Percentiles rank a stretch among this genome's conserved stretches.
Evolutionary conservation across 2,888 invertebrate species (phyloP).

Genomic region (Athrips mouffetella): DNA sequence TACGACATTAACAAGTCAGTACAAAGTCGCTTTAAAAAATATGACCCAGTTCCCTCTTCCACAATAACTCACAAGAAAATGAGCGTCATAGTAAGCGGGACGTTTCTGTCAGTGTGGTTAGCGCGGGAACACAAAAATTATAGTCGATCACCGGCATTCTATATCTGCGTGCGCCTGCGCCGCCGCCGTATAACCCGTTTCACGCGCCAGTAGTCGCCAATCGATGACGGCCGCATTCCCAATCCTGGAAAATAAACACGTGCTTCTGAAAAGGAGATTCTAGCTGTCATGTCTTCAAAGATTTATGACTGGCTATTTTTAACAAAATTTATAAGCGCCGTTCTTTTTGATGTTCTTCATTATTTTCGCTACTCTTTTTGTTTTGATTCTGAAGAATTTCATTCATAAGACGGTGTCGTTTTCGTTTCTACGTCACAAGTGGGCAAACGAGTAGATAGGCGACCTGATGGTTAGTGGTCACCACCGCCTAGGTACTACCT

Average conservation of each 20-base stretch:
- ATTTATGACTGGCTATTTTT: neutral
- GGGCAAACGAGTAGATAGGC: too few species aligned
- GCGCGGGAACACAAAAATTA: conserved; percentile 71
- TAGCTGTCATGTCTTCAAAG: neutral
- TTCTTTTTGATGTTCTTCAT: neutral
- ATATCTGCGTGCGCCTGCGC: conserved; percentile 58
- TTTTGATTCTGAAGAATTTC: conserved; percentile 1
- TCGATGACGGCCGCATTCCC: conserved; percentile 42
- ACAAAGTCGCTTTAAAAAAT: conserved; percentile 7
- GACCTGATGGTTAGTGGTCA: too few species aligned
- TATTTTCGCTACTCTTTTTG: neutral
- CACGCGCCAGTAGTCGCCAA: conserved; percentile 69
- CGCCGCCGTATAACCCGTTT: conserved; percentile 71
- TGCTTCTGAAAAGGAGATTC: conserved; percentile 5
- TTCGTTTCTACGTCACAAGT: neutral
- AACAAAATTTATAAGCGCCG: neutral
- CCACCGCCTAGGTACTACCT: too few species aligned
- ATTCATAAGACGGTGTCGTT: neutral
- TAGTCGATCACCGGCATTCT: conserved; percentile 76
- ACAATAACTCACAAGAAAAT: conserved; percentile 15
- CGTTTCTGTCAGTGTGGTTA: conserved; percentile 62
- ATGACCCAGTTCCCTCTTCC: conserved; percentile 12
- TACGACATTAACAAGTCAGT: conserved; percentile 1
- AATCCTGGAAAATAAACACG: conserved; percentile 18
- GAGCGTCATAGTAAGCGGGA: conserved; percentile 30